Evolutionary conservation across 2,888 invertebrate species (phyloP).

Genomic region (Coenonympha glycerion): DNA sequence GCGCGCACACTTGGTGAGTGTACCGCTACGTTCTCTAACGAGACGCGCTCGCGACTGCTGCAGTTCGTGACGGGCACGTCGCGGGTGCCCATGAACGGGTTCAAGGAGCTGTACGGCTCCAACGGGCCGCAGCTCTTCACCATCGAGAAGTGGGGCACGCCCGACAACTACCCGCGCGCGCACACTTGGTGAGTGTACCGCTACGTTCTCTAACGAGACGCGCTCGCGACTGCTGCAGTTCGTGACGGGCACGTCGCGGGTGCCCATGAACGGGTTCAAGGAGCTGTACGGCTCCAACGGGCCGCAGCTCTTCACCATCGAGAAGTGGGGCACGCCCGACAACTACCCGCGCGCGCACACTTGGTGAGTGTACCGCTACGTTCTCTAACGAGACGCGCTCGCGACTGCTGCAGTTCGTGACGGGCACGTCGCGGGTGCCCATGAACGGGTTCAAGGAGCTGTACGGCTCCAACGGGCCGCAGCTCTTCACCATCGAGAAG

Average conservation of each 20-base stretch:
- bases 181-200: constrained; percentile 91
- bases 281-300: constrained; percentile 99
- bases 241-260: constrained; percentile 98
- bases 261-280: constrained; percentile 99
- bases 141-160: constrained; percentile 97
- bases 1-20: constrained; percentile 97
- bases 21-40: constrained; percentile 86
- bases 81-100: constrained; percentile 99
- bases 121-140: constrained; percentile 99
- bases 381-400: constrained; percentile 99
- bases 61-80: constrained; percentile 99
- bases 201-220: constrained; percentile 96
- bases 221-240: constrained; percentile 96
- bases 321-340: constrained; percentile 95
- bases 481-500: constrained; percentile 98
- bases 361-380: constrained; percentile 81
- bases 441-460: constrained; percentile 99
- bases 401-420: constrained; percentile 97
- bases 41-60: constrained; percentile 95
- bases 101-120: constrained; percentile 98
- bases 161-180: constrained; percentile 94
- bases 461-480: constrained; percentile 98
- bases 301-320: constrained; percentile 98
- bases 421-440: constrained; percentile 98
- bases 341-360: constrained; percentile 98